These are phyloP conservation scores for Poecilia picta DNA, from an alignment of 2,797 vertebrate species.

Conservation along the genomic window DNA sequence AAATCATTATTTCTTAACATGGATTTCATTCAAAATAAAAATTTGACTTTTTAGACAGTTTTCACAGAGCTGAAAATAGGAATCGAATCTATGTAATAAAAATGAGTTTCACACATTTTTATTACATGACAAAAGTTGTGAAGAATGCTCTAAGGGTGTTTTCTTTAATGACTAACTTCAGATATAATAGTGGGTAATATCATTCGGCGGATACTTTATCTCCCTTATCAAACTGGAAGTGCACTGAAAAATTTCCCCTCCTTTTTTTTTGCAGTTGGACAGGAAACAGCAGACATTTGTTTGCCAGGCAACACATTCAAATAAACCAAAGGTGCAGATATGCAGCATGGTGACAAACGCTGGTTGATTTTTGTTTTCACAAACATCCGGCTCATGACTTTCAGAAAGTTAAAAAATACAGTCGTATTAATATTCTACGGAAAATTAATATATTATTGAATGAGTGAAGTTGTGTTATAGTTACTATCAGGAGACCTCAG, in stretches of 20 bases:
- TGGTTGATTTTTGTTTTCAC: conserved; percentile 34
- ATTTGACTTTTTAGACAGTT: neutral
- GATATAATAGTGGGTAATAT: neutral
- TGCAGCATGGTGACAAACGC: neutral
- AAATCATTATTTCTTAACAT: neutral
- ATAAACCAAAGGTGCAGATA: conserved; percentile 27
- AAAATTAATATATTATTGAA: neutral
- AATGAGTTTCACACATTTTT: neutral
- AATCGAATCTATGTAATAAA: neutral
- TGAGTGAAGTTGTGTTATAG: neutral
- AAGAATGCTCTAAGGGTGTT: neutral
- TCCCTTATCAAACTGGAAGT: neutral
- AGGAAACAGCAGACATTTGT: conserved; percentile 42
- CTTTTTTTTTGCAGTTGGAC: neutral
- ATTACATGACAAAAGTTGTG: neutral
- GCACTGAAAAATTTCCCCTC: neutral
- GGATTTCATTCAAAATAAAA: neutral
- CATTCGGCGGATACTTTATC: neutral
- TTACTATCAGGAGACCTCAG: neutral
- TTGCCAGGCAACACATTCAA: conserved; percentile 55
- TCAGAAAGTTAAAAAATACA: neutral
- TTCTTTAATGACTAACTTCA: neutral
- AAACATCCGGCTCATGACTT: neutral
- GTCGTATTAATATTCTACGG: neutral
- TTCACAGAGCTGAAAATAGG: neutral